Percentiles rank a stretch among this genome's conserved stretches.
Conservation (phyloP, 2,797 vertebrate genomes). For the Carcharodon carcharias region DNA sequence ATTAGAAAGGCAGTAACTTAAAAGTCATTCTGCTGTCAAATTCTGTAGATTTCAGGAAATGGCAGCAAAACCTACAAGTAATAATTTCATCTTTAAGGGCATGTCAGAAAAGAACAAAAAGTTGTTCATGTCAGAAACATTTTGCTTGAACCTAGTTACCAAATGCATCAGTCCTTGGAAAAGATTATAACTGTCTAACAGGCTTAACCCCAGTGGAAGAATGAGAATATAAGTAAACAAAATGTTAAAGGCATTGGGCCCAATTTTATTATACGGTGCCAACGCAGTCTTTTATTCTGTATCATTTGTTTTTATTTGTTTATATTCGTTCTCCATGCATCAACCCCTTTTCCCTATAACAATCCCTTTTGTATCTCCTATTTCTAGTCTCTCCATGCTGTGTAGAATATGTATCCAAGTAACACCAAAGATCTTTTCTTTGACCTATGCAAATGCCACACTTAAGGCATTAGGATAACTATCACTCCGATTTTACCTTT, state of each 20-base stretch:
- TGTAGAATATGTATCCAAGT: neutral
- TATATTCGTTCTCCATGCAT: neutral
- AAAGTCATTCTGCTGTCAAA: neutral
- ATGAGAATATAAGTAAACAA: constrained; percentile 11
- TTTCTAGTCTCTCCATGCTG: neutral
- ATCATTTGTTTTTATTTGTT: neutral
- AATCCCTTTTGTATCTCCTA: neutral
- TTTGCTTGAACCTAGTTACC: neutral
- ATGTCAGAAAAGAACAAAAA: constrained; percentile 21
- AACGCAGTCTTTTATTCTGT: neutral
- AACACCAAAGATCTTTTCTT: neutral
- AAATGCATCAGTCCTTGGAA: neutral
- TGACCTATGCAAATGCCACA: neutral
- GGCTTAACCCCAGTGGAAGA: neutral
- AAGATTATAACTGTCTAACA: neutral
- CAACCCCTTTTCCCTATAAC: neutral
- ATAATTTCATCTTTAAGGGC: constrained; percentile 19
- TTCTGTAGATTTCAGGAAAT: neutral
- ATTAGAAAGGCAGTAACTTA: neutral
- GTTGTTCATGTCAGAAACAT: constrained; percentile 9
- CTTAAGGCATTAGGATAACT: neutral
- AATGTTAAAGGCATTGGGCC: constrained; percentile 30
- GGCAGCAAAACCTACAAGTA: neutral
- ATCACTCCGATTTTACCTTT: neutral
- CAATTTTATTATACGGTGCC: neutral